Evolutionary conservation across 2,113 vertebrate genomes (phyloP), one percentile per base, ranked within the genome.

Genomic region (Carassius auratus): DNA sequence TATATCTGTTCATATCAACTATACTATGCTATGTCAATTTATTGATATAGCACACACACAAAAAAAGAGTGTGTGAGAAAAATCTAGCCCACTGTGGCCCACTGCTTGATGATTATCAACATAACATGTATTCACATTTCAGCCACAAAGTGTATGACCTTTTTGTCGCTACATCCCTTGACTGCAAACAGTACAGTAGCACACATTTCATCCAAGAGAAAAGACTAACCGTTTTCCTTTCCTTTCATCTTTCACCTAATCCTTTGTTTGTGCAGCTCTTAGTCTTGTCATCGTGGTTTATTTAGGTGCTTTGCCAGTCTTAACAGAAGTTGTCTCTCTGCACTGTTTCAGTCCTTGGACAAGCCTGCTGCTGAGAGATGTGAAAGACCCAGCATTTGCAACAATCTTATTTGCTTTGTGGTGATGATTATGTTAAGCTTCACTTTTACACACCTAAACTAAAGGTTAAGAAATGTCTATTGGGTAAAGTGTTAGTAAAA

Each of bases 181-280:
- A 78, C 45, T 4, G 62, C 14, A 45, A 76, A 89, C 88, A 88
- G 92, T 84, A 87, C 88, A 88, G 92, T 84, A 87, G 81, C 81
- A 77, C 85, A 71, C 19, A 14, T 81, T 55, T 69, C 59, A 76
- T 86, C 84, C 61, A 14, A 91, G 89, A 61, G 45, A 52, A 89
- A 87, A 64, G 89, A 88, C 80, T 86, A 81, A 81, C 42, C 2
- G 77, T 89, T 93, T 93, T 91, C 91, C 92, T 84, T 86, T 90
- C 87, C 93, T 94, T 93, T 95, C 93, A 94, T 93, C 93, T 91
- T 87, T 80, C 64, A 90, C 89, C 89, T 93, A 94, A 94, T 94
- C 94, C 93, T 83, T 88, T 95, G 93, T 95, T 94, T 94, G 93
- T 90, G 87, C 88, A 94, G 92, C 92, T 94, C 93, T 94, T 90